Conservation (phyloP, 2,888 invertebrate species). For the Mesochorus sp. region DNA sequence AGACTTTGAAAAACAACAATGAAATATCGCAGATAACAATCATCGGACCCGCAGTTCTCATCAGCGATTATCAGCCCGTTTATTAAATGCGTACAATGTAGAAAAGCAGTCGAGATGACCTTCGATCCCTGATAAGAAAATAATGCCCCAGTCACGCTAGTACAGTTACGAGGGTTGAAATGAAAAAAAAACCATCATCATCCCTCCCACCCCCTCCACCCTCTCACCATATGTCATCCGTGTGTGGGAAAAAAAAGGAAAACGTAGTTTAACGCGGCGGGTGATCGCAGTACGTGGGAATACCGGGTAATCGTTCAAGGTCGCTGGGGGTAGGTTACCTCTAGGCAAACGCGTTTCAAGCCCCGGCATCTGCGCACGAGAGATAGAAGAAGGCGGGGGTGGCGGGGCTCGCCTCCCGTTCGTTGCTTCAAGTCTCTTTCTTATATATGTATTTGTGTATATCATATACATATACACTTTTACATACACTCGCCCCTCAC, state of each 20-base stretch:
- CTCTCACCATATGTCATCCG: neutral
- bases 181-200: neutral
- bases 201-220: too few species aligned
- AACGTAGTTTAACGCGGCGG: constrained; percentile 7
- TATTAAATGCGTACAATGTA: neutral
- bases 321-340: constrained; percentile 74
- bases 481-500: neutral
- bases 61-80: neutral
- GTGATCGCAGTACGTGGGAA: constrained; percentile 23
- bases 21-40: neutral
- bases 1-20: too few species aligned
- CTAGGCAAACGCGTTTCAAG: constrained; percentile 63
- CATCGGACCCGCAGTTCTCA: neutral
- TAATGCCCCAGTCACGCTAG: constrained; percentile 6
- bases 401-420: constrained; percentile 53
- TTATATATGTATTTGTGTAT: constrained; percentile 2
- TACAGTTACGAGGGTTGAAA: neutral
- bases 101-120: neutral
- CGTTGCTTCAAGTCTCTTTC: constrained; percentile 62
- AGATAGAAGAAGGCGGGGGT: constrained; percentile 43
- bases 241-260: neutral
- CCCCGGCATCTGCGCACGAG: constrained; percentile 72
- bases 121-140: constrained; percentile 5
- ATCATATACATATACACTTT: neutral
- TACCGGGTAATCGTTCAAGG: constrained; percentile 71